Evolutionary conservation across 2,888 invertebrate genomes (phyloP).

Genomic region (Hypomecis atomaria): DNA sequence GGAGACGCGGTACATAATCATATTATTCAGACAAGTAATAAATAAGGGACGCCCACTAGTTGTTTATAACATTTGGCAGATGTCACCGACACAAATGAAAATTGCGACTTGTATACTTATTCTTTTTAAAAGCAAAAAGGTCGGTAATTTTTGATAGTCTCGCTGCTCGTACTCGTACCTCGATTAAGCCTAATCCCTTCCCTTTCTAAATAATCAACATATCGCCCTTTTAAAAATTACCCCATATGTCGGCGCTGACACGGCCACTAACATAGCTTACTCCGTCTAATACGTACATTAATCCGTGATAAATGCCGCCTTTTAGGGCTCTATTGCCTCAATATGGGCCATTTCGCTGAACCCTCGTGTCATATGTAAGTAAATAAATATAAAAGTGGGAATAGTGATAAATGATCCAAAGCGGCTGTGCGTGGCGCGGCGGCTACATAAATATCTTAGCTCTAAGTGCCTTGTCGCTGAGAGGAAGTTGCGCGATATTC

Average conservation of each 20-base stretch:
- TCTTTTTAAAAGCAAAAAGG: too few species aligned
- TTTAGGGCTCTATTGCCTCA: constrained; percentile 39
- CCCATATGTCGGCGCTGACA: constrained; percentile 8
- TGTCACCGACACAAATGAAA: too few species aligned
- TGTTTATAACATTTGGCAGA: too few species aligned
- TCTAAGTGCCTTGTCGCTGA: constrained; percentile 30
- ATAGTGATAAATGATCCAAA: constrained; percentile 55
- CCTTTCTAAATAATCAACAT: too few species aligned
- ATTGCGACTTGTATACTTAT: too few species aligned
- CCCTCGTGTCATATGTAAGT: constrained; percentile 45
- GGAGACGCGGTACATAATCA: too few species aligned
- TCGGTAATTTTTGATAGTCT: too few species aligned
- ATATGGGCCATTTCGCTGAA: constrained; percentile 41
- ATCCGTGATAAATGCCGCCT: constrained; percentile 34
- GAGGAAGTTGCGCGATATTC: constrained; percentile 18
- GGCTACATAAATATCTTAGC: constrained; percentile 28
- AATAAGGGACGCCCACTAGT: too few species aligned
- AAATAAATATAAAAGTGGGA: constrained; percentile 52
- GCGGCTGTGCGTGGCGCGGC: constrained; percentile 31
- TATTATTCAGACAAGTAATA: too few species aligned
- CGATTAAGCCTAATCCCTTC: too few species aligned
- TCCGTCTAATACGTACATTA: constrained; percentile 22
- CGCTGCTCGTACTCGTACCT: too few species aligned
- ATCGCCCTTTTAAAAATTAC: background rate
- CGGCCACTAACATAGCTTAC: constrained; percentile 13